A percentile compares a stretch with the other conserved stretches of the same genome.
Evolutionary conservation across 2,888 invertebrate genomes (phyloP).

Genomic region (Drosophila atripex): DNA sequence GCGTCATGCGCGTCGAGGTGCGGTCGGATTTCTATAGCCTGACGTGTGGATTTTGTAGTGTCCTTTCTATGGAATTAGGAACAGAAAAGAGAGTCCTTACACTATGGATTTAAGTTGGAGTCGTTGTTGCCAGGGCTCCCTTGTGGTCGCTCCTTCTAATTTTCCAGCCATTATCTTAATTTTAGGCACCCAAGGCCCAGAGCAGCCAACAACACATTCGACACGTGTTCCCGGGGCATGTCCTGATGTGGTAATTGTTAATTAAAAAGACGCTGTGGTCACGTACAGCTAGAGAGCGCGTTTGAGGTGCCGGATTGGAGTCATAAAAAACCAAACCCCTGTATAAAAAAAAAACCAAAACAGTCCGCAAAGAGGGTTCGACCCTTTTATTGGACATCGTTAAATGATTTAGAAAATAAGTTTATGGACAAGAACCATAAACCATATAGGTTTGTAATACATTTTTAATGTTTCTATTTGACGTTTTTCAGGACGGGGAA

Average conservation of each 20-base stretch:
- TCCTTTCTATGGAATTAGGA: slow-evolving; percentile 7
- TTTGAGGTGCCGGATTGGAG: slow-evolving; percentile 45
- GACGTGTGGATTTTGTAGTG: slow-evolving; percentile 10
- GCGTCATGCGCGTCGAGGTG: slow-evolving; percentile 39
- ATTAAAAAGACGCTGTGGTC: slow-evolving; percentile 67
- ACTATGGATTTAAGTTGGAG: slow-evolving; percentile 29
- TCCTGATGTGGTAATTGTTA: slow-evolving; percentile 65
- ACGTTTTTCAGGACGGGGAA: neutral
- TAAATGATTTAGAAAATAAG: slow-evolving; percentile 45
- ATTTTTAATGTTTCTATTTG: slow-evolving; percentile 56
- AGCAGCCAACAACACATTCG: slow-evolving; percentile 4
- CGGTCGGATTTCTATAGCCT: slow-evolving; percentile 22
- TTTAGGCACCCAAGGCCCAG: slow-evolving; percentile 36
- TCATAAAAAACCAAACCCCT: slow-evolving; percentile 8
- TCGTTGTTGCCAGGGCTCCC: slow-evolving; percentile 30
- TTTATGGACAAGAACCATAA: slow-evolving; percentile 58
- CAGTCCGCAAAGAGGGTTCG: slow-evolving; percentile 13
- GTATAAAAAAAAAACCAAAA: slow-evolving; percentile 2
- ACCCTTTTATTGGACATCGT: slow-evolving; percentile 26
- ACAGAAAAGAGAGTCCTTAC: slow-evolving; percentile 11
- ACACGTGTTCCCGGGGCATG: slow-evolving; percentile 55
- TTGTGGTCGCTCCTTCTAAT: slow-evolving; percentile 49
- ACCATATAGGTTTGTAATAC: slow-evolving; percentile 46
- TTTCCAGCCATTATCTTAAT: slow-evolving; percentile 70
- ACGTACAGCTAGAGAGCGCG: slow-evolving; percentile 51